Percentiles rank a stretch among this genome's conserved stretches.
Evolutionary conservation across 2,113 vertebrate species (phyloP).

Genomic region (Archocentrus centrarchus): DNA sequence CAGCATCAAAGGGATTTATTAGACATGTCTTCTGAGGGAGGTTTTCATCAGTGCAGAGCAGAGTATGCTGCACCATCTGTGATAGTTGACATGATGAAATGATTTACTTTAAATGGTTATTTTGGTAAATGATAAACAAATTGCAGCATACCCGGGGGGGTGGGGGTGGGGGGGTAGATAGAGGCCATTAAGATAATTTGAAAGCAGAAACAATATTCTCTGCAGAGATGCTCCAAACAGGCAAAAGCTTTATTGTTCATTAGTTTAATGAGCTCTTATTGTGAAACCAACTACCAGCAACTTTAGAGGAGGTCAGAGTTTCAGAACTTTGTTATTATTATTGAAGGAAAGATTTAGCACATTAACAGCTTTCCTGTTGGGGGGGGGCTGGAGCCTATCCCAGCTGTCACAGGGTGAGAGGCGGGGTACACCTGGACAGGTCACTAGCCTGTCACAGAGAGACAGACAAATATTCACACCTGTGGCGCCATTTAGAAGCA

Average conservation of each 20-base stretch:
- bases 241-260: not conserved
- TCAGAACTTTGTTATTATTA: not conserved
- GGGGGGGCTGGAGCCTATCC: too few relatives aligned
- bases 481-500: too few relatives aligned
- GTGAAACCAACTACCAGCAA: not conserved
- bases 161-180: not conserved
- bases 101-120: slow-evolving; percentile 8
- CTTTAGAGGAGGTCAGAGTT: not conserved
- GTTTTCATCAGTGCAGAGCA: not conserved
- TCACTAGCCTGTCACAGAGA: too few relatives aligned
- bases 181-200: not conserved
- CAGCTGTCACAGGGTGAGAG: too few relatives aligned
- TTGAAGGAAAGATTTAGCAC: not conserved
- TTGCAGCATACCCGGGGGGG: not conserved
- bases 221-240: not conserved
- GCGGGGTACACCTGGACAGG: too few relatives aligned
- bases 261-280: not conserved
- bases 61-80: too few relatives aligned
- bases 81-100: not conserved
- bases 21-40: slow-evolving; percentile 46
- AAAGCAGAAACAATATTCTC: slow-evolving; percentile 11
- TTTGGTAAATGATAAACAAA: slow-evolving; percentile 27
- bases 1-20: slow-evolving; percentile 65
- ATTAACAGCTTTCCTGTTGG: not conserved
- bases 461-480: too few relatives aligned